Evolutionary conservation across 2,888 invertebrate genomes (phyloP), one percentile per base, ranked within the genome.

Genomic region (Deilephila elpenor): DNA sequence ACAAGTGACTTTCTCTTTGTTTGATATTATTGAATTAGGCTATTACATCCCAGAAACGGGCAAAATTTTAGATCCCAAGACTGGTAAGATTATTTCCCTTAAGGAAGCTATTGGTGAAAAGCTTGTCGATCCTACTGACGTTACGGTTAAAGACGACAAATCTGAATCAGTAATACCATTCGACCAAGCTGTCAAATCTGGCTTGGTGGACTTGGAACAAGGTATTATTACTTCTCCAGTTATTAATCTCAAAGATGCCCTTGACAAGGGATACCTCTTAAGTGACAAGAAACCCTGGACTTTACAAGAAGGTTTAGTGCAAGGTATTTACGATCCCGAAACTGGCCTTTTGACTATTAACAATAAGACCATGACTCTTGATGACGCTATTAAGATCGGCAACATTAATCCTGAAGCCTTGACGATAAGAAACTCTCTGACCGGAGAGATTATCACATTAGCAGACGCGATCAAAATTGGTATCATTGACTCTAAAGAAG

Each of bases 231-330:
- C 96, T 1, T 95, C 95, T 76, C 98, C 98, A 0, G 90, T 95
- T 76, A 95, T 97, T 84, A 96, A 97, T 72, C 93, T 98, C 60
- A 97, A 97, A 88, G 96, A 97, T 80, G 98, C 98, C 3, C 96
- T 96, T 80, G 96, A 97, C 71, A 98, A 97, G 86, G 98, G 98
- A 8, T 97, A 97, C 85, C 95, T 98, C 61, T 91, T 98, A 51
- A 97, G 97, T 82, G 97, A 97, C 51, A 96, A 96, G 73, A 96
- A 97, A 83, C 98, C 98, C 0, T 96, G 97, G 96, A 97, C 98
- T 0, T 91, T 98, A 75, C 97, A 97, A 87, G 97, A 98, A 93
- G 97, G 97, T 19, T 91, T 98, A 73, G 96, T 97, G 37, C 96
- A 97, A 88, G 97, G 97, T 76, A 95, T 97, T 60, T 98, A 98